Percentiles rank a stretch among this genome's conserved stretches.
phyloP scores from a whole-genome alignment of 2,797 vertebrate species.

The Corythornis leucogaster region DNA sequence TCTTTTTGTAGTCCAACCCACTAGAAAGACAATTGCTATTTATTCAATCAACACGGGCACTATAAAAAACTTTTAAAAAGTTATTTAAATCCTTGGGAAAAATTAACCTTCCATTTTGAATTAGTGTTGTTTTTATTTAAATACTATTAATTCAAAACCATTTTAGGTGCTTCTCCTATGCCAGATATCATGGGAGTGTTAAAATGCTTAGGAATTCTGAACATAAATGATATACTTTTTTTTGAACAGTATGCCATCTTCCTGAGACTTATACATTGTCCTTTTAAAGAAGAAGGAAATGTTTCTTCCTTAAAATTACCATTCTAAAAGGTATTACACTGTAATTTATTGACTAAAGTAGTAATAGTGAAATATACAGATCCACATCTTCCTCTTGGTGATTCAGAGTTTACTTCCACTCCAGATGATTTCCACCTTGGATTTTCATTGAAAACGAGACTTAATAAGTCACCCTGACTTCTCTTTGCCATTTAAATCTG shows the following conservation, averaged over 20 bases:
- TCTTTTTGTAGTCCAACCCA: not conserved
- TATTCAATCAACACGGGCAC: not conserved
- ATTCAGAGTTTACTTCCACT: not conserved
- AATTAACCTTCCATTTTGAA: not conserved
- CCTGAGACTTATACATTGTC: not conserved
- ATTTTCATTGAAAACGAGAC: not conserved
- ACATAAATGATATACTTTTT: not conserved
- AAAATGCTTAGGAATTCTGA: not conserved
- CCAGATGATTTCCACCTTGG: not conserved
- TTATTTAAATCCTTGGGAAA: not conserved
- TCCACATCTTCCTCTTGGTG: not conserved
- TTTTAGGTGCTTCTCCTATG: not conserved
- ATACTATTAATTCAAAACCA: not conserved
- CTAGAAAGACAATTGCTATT: not conserved
- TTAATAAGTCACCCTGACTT: not conserved
- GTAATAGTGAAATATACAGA: not conserved
- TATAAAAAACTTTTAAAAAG: not conserved
- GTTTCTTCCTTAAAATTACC: not conserved
- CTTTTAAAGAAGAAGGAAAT: not conserved
- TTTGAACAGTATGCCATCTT: not conserved
- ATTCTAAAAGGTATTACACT: not conserved
- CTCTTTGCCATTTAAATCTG: not conserved
- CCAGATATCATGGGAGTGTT: not conserved
- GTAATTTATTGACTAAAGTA: not conserved
- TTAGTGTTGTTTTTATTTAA: constrained; percentile 1